phyloP scores from a whole-genome alignment of 2,797 vertebrate genomes.

The Parauchenoglanis punctatus region DNA sequence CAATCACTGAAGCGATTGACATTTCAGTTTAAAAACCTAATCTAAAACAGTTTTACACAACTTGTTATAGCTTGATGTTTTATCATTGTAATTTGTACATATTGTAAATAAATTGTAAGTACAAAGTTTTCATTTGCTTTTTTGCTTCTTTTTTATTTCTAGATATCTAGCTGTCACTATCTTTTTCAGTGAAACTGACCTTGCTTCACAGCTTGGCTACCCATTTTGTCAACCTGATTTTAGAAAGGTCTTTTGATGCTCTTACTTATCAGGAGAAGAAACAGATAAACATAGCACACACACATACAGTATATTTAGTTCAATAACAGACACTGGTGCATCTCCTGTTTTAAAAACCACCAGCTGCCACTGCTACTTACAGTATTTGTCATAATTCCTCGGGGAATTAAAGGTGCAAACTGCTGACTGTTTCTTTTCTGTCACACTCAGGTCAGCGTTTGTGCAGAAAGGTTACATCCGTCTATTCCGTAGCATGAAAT shows the following conservation, averaged over 20 bases:
- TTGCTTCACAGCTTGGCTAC: neutral
- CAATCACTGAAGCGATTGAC: neutral
- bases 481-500: conserved; percentile 62
- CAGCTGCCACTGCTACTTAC: neutral
- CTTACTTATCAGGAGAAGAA: neutral
- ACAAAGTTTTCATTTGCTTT: neutral
- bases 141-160: neutral
- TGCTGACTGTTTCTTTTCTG: conserved; percentile 25
- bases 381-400: neutral
- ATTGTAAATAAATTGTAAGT: neutral
- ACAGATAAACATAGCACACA: neutral
- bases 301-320: no score
- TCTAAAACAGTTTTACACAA: neutral
- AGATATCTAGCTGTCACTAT: neutral
- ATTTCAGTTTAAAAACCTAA: no score
- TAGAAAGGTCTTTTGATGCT: neutral
- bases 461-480: conserved; percentile 53
- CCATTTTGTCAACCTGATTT: no score
- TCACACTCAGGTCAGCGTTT: conserved; percentile 46
- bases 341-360: neutral
- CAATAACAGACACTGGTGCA: no score
- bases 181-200: no score
- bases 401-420: conserved; percentile 35
- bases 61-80: neutral
- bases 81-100: neutral